phyloP scores from a whole-genome alignment of 2,888 invertebrate genomes.

The Hofmannophila pseudospretella region DNA sequence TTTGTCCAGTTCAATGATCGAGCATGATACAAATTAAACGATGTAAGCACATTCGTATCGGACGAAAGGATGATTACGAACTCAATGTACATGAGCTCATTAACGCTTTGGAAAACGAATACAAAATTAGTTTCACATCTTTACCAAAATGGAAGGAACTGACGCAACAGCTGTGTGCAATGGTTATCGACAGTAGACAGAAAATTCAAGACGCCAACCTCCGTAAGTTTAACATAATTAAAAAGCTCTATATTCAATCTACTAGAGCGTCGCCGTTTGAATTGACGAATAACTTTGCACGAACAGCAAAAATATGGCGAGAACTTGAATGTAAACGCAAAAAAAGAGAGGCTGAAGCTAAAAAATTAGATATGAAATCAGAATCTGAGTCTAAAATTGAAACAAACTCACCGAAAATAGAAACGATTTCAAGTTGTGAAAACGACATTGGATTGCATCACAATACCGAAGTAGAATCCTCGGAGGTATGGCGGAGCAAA shows the following conservation, averaged over 20 bases:
- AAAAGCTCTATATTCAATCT: slow-evolving; percentile 43
- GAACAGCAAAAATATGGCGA: slow-evolving; percentile 49
- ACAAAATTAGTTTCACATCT: slow-evolving; percentile 43
- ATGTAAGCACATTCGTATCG: slow-evolving; percentile 46
- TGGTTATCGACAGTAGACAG: slow-evolving; percentile 34
- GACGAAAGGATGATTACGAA: slow-evolving; percentile 29
- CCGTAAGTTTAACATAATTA: slow-evolving; percentile 47
- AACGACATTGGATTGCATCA: slow-evolving; percentile 30
- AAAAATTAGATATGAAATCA: slow-evolving; percentile 1
- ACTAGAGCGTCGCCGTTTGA: slow-evolving; percentile 52
- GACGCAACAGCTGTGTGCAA: slow-evolving; percentile 37
- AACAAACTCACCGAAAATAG: too few species aligned
- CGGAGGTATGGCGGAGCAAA: too few species aligned
- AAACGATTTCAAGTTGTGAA: too few species aligned
- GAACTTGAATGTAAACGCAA: slow-evolving; percentile 19
- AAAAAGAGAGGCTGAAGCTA: slow-evolving; percentile 6
- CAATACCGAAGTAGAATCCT: slow-evolving; percentile 39
- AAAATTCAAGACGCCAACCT: slow-evolving; percentile 37
- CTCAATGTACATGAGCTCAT: slow-evolving; percentile 42
- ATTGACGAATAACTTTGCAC: slow-evolving; percentile 39
- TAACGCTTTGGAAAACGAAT: slow-evolving; percentile 40
- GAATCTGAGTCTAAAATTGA: slow-evolving; percentile 18
- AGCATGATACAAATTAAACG: slow-evolving; percentile 19
- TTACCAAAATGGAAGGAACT: slow-evolving; percentile 50
- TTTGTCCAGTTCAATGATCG: too few species aligned